Evolutionary conservation across 2,888 invertebrate genomes (phyloP).

Genomic region (Limnephilus lunatus): DNA sequence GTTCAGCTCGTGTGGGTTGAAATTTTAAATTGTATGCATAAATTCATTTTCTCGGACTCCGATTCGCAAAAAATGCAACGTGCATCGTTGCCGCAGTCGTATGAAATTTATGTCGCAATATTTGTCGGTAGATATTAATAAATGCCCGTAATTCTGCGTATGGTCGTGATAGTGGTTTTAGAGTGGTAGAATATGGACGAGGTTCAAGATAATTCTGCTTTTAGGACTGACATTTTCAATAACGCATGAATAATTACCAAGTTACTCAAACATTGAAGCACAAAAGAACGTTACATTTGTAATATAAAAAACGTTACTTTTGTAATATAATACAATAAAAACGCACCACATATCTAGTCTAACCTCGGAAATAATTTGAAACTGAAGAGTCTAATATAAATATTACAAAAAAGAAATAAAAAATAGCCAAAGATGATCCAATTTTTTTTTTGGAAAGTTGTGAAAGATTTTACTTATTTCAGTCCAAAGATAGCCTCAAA

Average conservation of each 20-base stretch:
- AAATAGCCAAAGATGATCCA: too few species aligned
- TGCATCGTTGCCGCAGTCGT: constrained; percentile 33
- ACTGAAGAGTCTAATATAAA: too few species aligned
- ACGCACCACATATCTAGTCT: too few species aligned
- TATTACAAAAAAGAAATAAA: too few species aligned
- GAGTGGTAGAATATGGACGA: neutral
- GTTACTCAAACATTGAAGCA: neutral
- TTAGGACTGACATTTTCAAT: neutral
- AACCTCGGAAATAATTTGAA: too few species aligned
- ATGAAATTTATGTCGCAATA: neutral
- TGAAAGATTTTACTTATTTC: too few species aligned
- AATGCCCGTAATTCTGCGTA: neutral
- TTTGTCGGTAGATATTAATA: neutral
- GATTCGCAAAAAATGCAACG: constrained; percentile 41
- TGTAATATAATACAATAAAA: too few species aligned
- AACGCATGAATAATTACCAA: neutral
- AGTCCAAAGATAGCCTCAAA: too few species aligned
- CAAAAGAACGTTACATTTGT: neutral
- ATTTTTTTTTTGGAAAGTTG: too few species aligned
- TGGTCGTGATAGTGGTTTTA: neutral
- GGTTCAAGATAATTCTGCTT: neutral
- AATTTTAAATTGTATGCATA: constrained; percentile 34
- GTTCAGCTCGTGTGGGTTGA: neutral
- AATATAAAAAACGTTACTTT: neutral
- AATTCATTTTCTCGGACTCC: constrained; percentile 56